phyloP scores from a whole-genome alignment of 2,888 invertebrate species.

The Iphiclides podalirius region DNA sequence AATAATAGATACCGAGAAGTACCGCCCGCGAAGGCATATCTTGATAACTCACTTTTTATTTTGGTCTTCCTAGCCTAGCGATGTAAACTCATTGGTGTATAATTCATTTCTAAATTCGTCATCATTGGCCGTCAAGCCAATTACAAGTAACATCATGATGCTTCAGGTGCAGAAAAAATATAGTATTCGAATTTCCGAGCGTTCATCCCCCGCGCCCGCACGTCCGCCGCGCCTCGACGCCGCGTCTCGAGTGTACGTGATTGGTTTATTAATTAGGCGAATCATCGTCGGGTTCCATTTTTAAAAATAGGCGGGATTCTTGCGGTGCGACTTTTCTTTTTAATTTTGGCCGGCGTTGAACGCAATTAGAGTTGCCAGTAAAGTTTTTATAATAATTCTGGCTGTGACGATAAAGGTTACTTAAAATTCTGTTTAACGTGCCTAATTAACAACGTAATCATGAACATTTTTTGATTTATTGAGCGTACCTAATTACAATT shows the following conservation, averaged over 20 bases:
- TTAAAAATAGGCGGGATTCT: conserved; percentile 81
- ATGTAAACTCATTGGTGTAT: conserved; percentile 50
- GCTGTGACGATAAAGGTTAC: conserved; percentile 52
- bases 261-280: conserved; percentile 81
- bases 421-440: conserved; percentile 49
- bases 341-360: conserved; percentile 74
- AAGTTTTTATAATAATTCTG: conserved; percentile 67
- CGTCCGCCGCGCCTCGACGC: conserved; percentile 77
- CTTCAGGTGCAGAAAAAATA: conserved; percentile 74
- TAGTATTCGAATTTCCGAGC: conserved; percentile 76
- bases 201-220: conserved; percentile 78
- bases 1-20: conserved; percentile 35
- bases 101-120: conserved; percentile 62
- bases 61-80: conserved; percentile 43
- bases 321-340: conserved; percentile 75
- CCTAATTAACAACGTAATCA: conserved; percentile 53
- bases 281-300: conserved; percentile 70
- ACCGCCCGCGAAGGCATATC: conserved; percentile 41
- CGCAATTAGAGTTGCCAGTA: conserved; percentile 73
- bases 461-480: conserved; percentile 36
- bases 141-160: conserved; percentile 73
- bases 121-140: conserved; percentile 70
- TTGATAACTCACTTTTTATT: conserved; percentile 41
- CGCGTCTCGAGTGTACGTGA: conserved; percentile 80
- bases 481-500: conserved; percentile 35